phyloP scores from a whole-genome alignment of 2,888 invertebrate species.

The Agrochola circellaris region DNA sequence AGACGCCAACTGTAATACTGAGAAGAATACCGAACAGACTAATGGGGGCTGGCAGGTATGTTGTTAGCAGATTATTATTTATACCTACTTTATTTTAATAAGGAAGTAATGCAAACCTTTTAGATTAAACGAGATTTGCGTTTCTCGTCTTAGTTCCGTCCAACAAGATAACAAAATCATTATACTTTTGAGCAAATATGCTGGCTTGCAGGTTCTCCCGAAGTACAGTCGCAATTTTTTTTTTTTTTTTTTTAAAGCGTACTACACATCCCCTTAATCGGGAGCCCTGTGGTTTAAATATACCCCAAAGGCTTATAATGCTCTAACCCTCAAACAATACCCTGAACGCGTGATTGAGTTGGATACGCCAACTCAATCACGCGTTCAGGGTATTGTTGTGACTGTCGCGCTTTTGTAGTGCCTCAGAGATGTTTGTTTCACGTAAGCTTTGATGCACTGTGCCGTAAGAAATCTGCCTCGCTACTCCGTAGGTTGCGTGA shows the following conservation, averaged over 20 bases:
- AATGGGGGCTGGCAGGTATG: conserved; percentile 86
- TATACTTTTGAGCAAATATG: neutral
- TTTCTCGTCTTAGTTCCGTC: no score
- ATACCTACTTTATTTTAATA: neutral
- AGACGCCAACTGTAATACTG: conserved; percentile 85
- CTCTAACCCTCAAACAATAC: no score
- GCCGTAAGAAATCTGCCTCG: neutral
- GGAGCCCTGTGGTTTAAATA: neutral
- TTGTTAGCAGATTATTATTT: neutral
- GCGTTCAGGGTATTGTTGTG: neutral
- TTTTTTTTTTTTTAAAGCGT: no score
- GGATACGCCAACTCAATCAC: neutral
- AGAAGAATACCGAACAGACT: conserved; percentile 75
- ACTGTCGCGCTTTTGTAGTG: neutral
- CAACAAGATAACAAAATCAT: neutral
- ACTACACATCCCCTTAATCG: neutral
- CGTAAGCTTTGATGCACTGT: neutral
- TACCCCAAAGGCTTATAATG: neutral
- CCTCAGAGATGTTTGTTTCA: neutral
- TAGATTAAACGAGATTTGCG: neutral
- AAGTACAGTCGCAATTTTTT: neutral
- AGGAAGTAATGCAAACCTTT: neutral
- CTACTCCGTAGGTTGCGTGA: neutral
- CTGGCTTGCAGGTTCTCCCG: conserved; percentile 36
- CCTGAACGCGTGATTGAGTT: no score